Evolutionary conservation across 2,113 vertebrate species (phyloP).

Genomic region (Solenodon paradoxus): DNA sequence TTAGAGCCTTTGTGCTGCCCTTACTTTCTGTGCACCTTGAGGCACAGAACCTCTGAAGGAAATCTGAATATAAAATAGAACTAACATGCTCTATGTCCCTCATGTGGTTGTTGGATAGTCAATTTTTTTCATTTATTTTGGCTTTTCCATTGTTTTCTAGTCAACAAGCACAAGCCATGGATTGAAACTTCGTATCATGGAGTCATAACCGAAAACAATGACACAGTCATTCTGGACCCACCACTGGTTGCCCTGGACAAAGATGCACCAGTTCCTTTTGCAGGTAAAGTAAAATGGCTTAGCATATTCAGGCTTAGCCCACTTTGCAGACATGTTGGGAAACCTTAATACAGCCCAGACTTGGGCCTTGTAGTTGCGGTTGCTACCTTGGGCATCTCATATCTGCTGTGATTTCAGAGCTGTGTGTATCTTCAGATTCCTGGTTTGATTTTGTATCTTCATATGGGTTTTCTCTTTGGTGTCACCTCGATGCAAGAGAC

Average conservation of each 20-base stretch:
- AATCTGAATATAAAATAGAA: background rate
- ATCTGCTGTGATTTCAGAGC: background rate
- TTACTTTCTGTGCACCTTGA: background rate
- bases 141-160: conserved; percentile 79
- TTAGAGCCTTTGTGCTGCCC: background rate
- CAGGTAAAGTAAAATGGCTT: conserved; percentile 86
- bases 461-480: background rate
- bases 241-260: conserved; percentile 97
- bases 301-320: background rate
- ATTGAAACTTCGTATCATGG: conserved; percentile 98
- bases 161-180: conserved; percentile 99
- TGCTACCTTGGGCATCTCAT: rapidly evolving
- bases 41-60: background rate
- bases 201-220: conserved; percentile 96
- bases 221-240: conserved; percentile 94
- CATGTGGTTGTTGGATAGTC: background rate
- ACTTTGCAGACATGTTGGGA: background rate
- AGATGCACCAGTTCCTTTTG: conserved; percentile 95
- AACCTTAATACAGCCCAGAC: background rate
- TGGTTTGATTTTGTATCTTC: background rate
- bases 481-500: background rate
- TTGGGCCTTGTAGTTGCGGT: background rate
- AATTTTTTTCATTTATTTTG: conserved; percentile 18
- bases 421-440: background rate
- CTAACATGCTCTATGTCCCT: background rate